Evolutionary conservation across 2,797 vertebrate genomes (phyloP), one percentile per base, ranked within the genome.

Genomic region (Myotis daubentonii): DNA sequence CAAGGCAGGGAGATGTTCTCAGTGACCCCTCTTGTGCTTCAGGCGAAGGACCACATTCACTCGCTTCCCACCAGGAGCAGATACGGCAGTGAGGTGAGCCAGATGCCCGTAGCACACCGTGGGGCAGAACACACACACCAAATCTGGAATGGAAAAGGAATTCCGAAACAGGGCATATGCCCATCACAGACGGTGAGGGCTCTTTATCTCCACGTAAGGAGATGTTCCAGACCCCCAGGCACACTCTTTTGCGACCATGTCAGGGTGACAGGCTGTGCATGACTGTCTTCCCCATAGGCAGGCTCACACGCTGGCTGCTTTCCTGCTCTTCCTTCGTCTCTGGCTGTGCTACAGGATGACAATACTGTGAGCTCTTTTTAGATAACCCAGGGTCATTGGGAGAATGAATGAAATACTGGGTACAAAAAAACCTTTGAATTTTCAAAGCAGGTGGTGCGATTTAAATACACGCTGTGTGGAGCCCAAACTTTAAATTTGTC

Each of bases 401-500:
- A 89, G 20, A 72, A 86, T 5, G 86, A 41, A 36, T 51, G 8
- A 94, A 94, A 87, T 47, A n/a, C 2, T 25, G 6, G 5, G 4
- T 71, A n/a, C 0, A 91, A 60, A 12, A 23, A 91, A 92, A 71
- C 2, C 1, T 30, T 72, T 4, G 79, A 41, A n/a, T 84, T 85
- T 83, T 66, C 10, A 76, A 74, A 85, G 10, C 30, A 88, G n/a
- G 4, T 23, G 30, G 2, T 28, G 6, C 3, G 44, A 10, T 57
- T 60, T 68, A 85, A 94, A 94, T 89, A 68, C 17, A 78, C 68
- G 22, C 22, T 93, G 15, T 70, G 19, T 51, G 6, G 19, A 47
- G 25, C 36, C 4, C 8, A 57, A 51, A 85, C 70, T 87, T 57
- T 74, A 51, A 94, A 38, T 62, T 38, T 83, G 28, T 8, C 15